Percentiles rank a stretch among this genome's conserved stretches.
phyloP scores from a whole-genome alignment of 1,140 invertebrate genomes.

The Lutraria rhynchaena region DNA sequence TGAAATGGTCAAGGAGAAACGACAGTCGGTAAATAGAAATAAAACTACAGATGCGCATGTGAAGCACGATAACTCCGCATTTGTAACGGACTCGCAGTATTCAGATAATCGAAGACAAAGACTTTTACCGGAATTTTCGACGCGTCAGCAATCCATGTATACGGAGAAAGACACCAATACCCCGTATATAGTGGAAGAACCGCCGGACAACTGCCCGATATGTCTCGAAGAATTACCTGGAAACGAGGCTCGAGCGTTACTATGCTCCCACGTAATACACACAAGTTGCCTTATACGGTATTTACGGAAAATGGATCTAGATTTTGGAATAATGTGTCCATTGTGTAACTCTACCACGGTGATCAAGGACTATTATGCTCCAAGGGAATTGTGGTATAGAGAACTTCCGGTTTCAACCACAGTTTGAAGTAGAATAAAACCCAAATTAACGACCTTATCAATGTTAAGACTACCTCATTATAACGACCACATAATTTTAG shows the following conservation, averaged over 20 bases:
- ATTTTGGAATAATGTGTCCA: slow-evolving; percentile 49
- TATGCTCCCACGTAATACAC: slow-evolving; percentile 39
- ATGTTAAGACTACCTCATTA: no score
- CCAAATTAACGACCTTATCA: no score
- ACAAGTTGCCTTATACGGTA: slow-evolving; percentile 37
- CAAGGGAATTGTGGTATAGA: slow-evolving; percentile 30
- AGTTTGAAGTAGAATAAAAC: slow-evolving; percentile 16
- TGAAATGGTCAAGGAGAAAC: neutral
- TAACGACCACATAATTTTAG: no score
- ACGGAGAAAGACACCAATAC: neutral
- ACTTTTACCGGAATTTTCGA: neutral
- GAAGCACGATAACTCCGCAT: neutral
- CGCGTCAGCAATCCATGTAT: neutral
- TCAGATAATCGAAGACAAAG: neutral
- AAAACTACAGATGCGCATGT: neutral
- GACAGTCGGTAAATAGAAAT: neutral
- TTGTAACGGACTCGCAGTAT: neutral
- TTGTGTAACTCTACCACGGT: slow-evolving; percentile 29
- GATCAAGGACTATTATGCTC: slow-evolving; percentile 49
- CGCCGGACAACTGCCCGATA: slow-evolving; percentile 40
- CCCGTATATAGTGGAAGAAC: slow-evolving; percentile 36
- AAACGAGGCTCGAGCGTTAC: slow-evolving; percentile 29
- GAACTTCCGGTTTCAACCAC: slow-evolving; percentile 37
- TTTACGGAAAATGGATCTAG: slow-evolving; percentile 28
- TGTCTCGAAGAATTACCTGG: slow-evolving; percentile 51